These are phyloP conservation scores for Athene noctua DNA, from an alignment of 2,113 vertebrate species.

Conservation along the genomic window DNA sequence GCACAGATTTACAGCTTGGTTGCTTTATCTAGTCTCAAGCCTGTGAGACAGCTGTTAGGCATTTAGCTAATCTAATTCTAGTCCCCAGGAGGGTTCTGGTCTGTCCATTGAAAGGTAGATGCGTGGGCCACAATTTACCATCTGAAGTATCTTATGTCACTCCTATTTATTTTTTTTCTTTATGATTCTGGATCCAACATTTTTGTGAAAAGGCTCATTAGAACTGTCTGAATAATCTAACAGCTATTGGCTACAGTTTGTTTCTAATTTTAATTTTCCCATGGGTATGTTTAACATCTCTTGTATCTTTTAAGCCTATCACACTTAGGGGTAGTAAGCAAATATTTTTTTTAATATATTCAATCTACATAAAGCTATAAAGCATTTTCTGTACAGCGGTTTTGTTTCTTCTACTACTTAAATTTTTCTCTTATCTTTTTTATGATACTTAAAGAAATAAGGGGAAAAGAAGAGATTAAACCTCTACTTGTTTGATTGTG, in stretches of 20 bases:
- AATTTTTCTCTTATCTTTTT: slow-evolving; percentile 29
- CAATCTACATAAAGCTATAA: not conserved
- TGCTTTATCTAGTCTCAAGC: slow-evolving; percentile 72
- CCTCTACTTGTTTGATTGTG: slow-evolving; percentile 52
- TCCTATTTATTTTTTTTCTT: not conserved
- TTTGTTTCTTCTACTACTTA: slow-evolving; percentile 4
- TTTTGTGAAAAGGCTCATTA: not conserved
- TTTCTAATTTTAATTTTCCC: slow-evolving; percentile 37
- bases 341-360: not conserved
- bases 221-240: not conserved
- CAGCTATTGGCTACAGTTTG: not conserved
- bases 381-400: not conserved
- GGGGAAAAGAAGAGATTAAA: slow-evolving; percentile 50
- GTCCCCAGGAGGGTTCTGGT: slow-evolving; percentile 38
- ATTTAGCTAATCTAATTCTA: slow-evolving; percentile 75
- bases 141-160: not conserved
- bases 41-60: slow-evolving; percentile 74
- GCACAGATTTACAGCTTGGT: slow-evolving; percentile 76
- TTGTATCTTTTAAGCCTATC: not conserved
- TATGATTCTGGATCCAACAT: not conserved
- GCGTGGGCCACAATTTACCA: not conserved
- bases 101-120: slow-evolving; percentile 52
- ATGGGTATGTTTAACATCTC: not conserved
- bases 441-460: slow-evolving; percentile 40
- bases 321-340: not conserved